Conservation (phyloP, 2,113 vertebrate species). For the Notarius quadriscutis region DNA sequence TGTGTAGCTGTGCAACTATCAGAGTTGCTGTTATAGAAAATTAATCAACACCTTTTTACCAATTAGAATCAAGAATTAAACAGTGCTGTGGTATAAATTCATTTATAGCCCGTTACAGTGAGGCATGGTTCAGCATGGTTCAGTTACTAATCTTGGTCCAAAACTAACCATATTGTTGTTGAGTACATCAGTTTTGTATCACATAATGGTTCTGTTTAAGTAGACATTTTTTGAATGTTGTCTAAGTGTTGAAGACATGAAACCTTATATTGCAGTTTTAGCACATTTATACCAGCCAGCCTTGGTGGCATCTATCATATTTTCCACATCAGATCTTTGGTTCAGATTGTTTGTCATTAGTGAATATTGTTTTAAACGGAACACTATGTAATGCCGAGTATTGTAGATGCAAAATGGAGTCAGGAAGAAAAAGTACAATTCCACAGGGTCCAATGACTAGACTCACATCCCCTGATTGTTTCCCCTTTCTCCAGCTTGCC, state of each 20-base stretch:
- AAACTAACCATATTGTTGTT: not conserved
- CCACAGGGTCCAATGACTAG: conserved; percentile 33
- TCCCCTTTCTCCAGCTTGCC: conserved; percentile 16
- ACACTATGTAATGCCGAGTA: not conserved
- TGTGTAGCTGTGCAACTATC: not conserved
- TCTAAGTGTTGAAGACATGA: not conserved
- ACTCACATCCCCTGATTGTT: conserved; percentile 52
- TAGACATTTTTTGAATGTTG: not conserved
- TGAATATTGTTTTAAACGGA: not conserved
- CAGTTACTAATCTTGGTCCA: not conserved
- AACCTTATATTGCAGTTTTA: not conserved
- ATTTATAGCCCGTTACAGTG: not conserved
- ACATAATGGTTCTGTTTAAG: not conserved
- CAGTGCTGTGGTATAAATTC: not conserved
- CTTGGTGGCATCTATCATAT: not conserved
- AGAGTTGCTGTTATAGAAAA: not conserved
- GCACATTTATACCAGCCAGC: not conserved
- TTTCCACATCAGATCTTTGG: not conserved
- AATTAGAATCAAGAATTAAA: not conserved
- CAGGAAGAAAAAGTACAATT: conserved; percentile 36
- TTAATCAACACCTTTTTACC: not conserved
- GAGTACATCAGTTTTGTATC: not conserved
- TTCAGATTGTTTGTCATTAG: not conserved
- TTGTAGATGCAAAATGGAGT: not conserved
- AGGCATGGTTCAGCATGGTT: not conserved